These are phyloP conservation scores for Notarius quadriscutis DNA, from an alignment of 2,113 vertebrate species.

Conservation along the genomic window DNA sequence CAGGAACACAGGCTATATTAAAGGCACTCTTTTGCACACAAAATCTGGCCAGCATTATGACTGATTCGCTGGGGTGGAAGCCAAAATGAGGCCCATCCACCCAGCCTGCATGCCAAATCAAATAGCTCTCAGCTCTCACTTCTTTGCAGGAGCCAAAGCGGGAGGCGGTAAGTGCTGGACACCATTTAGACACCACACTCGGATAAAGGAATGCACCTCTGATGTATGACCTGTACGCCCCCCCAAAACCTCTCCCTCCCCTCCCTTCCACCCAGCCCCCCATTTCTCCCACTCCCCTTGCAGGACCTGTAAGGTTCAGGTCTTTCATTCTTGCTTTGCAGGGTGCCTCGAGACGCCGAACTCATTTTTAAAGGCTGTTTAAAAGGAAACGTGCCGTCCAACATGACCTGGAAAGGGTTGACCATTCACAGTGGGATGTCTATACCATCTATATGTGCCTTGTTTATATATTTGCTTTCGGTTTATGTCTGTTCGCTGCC, in stretches of 20 bases:
- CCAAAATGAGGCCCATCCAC: conserved; percentile 56
- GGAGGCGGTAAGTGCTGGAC: conserved; percentile 38
- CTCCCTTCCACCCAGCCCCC: neutral
- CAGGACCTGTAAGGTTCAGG: neutral
- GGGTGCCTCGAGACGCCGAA: neutral
- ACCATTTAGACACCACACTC: conserved; percentile 39
- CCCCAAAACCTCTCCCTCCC: neutral
- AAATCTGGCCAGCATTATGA: conserved; percentile 42
- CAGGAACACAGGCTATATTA: conserved; percentile 23
- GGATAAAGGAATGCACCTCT: conserved; percentile 45
- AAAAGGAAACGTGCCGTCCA: neutral
- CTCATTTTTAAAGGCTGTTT: conserved; percentile 2
- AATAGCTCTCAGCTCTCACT: conserved; percentile 45
- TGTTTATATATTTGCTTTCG: neutral
- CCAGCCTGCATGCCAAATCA: conserved; percentile 49
- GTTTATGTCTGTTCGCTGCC: neutral
- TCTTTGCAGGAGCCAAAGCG: conserved; percentile 34
- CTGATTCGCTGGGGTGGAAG: conserved; percentile 48
- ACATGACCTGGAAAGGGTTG: neutral
- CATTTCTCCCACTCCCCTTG: conserved; percentile 24
- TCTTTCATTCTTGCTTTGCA: conserved; percentile 4
- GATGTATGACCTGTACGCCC: conserved; percentile 37
- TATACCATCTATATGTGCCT: neutral
- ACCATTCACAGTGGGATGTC: neutral
- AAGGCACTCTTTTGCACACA: conserved; percentile 19